A percentile compares a stretch with the other conserved stretches of the same genome.
phyloP scores from a whole-genome alignment of 1,140 invertebrate genomes.

The Drosophila takahashii region DNA sequence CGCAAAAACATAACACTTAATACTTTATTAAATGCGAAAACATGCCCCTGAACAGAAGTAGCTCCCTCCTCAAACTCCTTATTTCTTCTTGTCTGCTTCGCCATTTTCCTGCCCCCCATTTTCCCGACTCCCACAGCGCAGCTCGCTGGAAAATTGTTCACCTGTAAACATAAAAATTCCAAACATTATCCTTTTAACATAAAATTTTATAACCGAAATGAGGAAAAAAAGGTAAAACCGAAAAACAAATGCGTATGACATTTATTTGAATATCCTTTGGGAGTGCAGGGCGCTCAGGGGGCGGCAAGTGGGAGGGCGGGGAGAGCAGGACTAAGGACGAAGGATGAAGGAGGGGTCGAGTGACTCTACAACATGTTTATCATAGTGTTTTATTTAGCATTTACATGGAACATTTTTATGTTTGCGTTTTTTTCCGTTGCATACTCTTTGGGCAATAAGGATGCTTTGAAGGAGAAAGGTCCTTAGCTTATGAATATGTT shows the following conservation, averaged over 20 bases:
- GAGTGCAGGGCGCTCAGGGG: slow-evolving; percentile 45
- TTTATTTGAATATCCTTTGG: slow-evolving; percentile 82
- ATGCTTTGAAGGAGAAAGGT: neutral
- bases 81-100: neutral
- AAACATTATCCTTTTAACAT: slow-evolving; percentile 84
- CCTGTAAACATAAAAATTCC: slow-evolving; percentile 82
- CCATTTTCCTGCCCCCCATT: neutral
- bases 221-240: slow-evolving; percentile 53
- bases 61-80: neutral
- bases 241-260: slow-evolving; percentile 83
- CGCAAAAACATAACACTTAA: slow-evolving; percentile 80
- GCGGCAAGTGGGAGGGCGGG: neutral
- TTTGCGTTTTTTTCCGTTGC: slow-evolving; percentile 20
- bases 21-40: slow-evolving; percentile 82
- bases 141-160: slow-evolving; percentile 75
- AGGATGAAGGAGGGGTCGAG: slow-evolving; percentile 22
- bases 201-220: slow-evolving; percentile 77
- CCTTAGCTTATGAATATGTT: neutral
- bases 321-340: neutral
- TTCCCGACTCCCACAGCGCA: slow-evolving; percentile 9
- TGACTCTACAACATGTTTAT: slow-evolving; percentile 71
- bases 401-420: slow-evolving; percentile 55
- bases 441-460: slow-evolving; percentile 28
- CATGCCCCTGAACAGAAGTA: slow-evolving; percentile 51
- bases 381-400: slow-evolving; percentile 79